Evolutionary conservation across 2,888 invertebrate species (phyloP), one percentile per base, ranked within the genome.

Genomic region (Ochropacha duplaris): DNA sequence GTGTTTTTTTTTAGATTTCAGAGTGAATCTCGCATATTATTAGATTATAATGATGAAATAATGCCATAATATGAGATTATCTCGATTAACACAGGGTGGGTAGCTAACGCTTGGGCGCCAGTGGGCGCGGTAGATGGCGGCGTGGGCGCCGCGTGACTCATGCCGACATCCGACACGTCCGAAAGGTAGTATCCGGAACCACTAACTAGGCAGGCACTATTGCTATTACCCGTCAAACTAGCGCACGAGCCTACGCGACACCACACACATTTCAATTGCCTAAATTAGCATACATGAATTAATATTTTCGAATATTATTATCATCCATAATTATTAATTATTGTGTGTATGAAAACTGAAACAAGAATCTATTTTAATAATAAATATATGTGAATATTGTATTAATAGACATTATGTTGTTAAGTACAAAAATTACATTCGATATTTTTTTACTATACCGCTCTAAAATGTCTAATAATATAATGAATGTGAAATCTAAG

Each of bases 151-250:
- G 83, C 84, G 84, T 91, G 93, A 92, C 83, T 93, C 93, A 93
- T 88, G 86, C 87, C 88, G 92, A 93, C 92, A 93, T 93, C 93
- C 93, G 93, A 93, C 93, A 93, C 91, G 91, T 92, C 89, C 92
- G 87, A 89, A 89, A 81, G 87, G 89, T 91, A 92, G 89, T 91
- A 92, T 92, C 92, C 92, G 92, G 92, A 92, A 92, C 89, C 84
- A 90, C 90, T 91, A 90, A 90, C 88, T 87, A 87, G 87, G 82
- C 81, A 87, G 87, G 82, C 81, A 79, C 84, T 85, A 86, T 84
- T 84, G 83, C 87, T 78, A 78, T 80, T 70, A 78, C 76, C 75
- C 71, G 70, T 78, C 74, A 79, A 85, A 84, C 79, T 69, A 77
- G 73, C 79, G 76, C 78, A 78, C 81, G 81, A 83, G 84, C 86